Evolutionary conservation across 2,797 vertebrate species (phyloP).

Genomic region (Rachycentron canadum): DNA sequence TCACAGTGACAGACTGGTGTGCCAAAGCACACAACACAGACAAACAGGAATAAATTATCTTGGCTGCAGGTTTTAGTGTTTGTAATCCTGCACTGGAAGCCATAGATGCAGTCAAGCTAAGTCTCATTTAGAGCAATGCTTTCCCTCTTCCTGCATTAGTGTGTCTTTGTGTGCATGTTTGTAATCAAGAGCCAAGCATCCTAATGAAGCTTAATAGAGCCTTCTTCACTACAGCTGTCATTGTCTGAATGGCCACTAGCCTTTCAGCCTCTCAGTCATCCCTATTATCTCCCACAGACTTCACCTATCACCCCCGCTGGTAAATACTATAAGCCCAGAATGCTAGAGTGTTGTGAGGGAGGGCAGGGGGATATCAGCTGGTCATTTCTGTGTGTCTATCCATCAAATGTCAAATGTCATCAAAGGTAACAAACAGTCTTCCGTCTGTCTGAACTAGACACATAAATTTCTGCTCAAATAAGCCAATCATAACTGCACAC

Average conservation of each 20-base stretch:
- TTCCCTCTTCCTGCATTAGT: slow-evolving; percentile 1
- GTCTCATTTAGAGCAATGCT: slow-evolving; percentile 24
- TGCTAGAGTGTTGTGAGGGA: slow-evolving; percentile 60
- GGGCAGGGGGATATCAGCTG: slow-evolving; percentile 5
- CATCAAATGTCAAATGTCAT: slow-evolving; percentile 15
- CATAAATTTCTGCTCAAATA: slow-evolving; percentile 19
- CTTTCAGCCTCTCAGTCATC: slow-evolving; percentile 74
- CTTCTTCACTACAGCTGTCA: slow-evolving; percentile 71
- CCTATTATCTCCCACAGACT: slow-evolving; percentile 75
- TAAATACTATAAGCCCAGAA: slow-evolving; percentile 72
- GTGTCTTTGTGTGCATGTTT: slow-evolving; percentile 20
- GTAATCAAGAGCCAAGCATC: slow-evolving; percentile 59
- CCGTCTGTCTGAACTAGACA: neutral
- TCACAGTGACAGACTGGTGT: neutral
- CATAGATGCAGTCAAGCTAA: slow-evolving; percentile 5
- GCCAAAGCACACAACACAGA: slow-evolving; percentile 5
- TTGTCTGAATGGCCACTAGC: slow-evolving; percentile 70
- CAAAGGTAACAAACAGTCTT: slow-evolving; percentile 13
- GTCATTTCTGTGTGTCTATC: slow-evolving; percentile 44
- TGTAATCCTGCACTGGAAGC: neutral
- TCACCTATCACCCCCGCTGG: slow-evolving; percentile 76
- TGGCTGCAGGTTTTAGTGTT: slow-evolving; percentile 15
- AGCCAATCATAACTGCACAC: neutral
- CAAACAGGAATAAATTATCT: slow-evolving; percentile 6
- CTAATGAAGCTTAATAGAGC: slow-evolving; percentile 73